Conservation (phyloP, 1,140 invertebrate genomes). For the Argopecten irradians region DNA sequence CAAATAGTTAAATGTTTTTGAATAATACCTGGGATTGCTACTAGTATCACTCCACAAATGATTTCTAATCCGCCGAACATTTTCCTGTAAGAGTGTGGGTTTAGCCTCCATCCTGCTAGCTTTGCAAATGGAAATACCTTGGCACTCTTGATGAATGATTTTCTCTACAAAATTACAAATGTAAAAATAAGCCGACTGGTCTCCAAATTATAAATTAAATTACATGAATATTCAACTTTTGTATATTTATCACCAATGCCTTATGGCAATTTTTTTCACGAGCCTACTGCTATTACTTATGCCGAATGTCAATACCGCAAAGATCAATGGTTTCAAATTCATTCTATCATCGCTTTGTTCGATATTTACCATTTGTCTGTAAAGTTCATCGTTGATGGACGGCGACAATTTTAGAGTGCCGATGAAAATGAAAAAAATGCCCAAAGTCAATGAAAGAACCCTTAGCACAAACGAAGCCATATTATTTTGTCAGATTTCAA, state of each 20-base stretch:
- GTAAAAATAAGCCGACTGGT: neutral
- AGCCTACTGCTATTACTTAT: too few species aligned
- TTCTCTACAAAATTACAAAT: slow-evolving; percentile 84
- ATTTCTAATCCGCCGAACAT: slow-evolving; percentile 92
- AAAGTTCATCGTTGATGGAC: slow-evolving; percentile 93
- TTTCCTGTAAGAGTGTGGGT: slow-evolving; percentile 87
- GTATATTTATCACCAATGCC: neutral
- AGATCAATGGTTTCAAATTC: too few species aligned
- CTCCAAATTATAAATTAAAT: neutral
- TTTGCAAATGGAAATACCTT: slow-evolving; percentile 94
- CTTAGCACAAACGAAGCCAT: slow-evolving; percentile 83
- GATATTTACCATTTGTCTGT: slow-evolving; percentile 93
- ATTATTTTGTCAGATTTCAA: slow-evolving; percentile 20
- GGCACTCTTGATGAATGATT: slow-evolving; percentile 97
- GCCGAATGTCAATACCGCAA: too few species aligned
- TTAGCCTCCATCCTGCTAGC: slow-evolving; percentile 82
- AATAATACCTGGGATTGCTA: slow-evolving; percentile 90
- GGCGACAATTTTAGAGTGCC: slow-evolving; percentile 95
- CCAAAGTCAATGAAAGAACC: slow-evolving; percentile 92
- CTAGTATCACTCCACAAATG: slow-evolving; percentile 91
- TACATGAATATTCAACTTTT: neutral
- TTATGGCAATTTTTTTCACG: too few species aligned
- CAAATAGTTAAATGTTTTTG: too few species aligned
- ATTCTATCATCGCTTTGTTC: neutral
- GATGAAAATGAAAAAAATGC: slow-evolving; percentile 96